These are phyloP conservation scores for Parambassis ranga DNA, from an alignment of 2,797 vertebrate species.

Conservation along the genomic window DNA sequence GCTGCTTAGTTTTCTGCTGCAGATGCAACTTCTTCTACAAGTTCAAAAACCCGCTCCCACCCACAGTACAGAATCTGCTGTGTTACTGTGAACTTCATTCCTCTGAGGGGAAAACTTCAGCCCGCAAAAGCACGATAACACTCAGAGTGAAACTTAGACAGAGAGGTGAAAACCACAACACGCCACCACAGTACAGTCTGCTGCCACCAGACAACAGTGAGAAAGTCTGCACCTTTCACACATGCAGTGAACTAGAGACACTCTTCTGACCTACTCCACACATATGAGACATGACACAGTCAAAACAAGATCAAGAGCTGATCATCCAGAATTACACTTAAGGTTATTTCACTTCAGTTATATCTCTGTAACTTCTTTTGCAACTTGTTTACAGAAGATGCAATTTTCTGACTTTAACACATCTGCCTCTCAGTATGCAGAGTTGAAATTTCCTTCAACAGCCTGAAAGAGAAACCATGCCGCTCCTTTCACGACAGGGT, in stretches of 20 bases:
- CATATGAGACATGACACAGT: neutral
- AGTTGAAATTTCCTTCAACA: neutral
- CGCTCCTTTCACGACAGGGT: constrained; percentile 6
- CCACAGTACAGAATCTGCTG: neutral
- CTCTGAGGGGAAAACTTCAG: constrained; percentile 8
- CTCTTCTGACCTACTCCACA: too few relatives aligned
- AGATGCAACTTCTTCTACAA: neutral
- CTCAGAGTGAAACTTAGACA: neutral
- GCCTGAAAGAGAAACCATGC: neutral
- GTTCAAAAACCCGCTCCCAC: neutral
- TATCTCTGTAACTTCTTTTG: neutral
- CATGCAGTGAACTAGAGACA: neutral
- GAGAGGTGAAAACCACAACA: neutral
- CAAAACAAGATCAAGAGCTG: neutral
- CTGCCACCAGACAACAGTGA: neutral
- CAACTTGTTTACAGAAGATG: neutral
- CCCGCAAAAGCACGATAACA: constrained; percentile 7
- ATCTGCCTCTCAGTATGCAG: neutral
- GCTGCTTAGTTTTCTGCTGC: neutral
- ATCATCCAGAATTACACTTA: neutral
- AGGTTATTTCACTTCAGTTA: neutral
- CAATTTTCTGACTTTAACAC: neutral
- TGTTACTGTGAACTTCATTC: neutral
- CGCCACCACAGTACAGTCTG: neutral
- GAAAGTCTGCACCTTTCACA: neutral